Evolutionary conservation across 1,140 invertebrate species (phyloP).

Genomic region (Radopholus similis): DNA sequence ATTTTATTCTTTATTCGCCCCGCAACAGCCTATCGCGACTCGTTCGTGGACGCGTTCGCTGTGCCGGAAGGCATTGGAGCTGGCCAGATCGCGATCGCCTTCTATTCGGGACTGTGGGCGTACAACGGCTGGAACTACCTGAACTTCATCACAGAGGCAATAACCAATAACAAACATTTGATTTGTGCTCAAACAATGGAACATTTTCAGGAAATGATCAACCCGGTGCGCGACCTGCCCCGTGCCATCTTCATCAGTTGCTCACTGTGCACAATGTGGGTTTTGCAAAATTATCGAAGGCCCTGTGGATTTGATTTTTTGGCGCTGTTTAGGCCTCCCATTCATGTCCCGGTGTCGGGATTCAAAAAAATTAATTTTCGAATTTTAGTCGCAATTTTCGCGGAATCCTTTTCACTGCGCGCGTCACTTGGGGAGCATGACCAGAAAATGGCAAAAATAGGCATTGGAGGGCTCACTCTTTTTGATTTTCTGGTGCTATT

Average conservation of each 20-base stretch:
- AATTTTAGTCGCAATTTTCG: no score
- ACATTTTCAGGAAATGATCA: constrained; percentile 74
- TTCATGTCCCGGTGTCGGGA: no score
- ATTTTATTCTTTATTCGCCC: background rate
- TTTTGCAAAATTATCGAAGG: no score
- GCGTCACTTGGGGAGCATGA: no score
- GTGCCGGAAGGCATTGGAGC: constrained; percentile 66
- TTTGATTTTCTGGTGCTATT: no score
- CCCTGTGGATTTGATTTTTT: no score
- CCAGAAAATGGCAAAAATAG: no score
- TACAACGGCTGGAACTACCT: constrained; percentile 85
- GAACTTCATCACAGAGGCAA: constrained; percentile 79
- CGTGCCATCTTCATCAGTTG: constrained; percentile 91
- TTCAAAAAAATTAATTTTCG: no score
- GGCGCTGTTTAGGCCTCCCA: no score
- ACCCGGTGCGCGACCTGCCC: constrained; percentile 91
- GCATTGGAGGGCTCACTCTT: no score
- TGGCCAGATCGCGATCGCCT: constrained; percentile 83
- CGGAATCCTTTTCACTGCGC: no score
- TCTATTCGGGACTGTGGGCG: constrained; percentile 98
- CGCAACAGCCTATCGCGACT: constrained; percentile 68
- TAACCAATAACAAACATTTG: background rate
- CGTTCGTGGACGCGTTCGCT: constrained; percentile 81
- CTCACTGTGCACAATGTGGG: constrained; percentile 76
- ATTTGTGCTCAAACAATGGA: background rate